Evolutionary conservation across 2,113 vertebrate genomes (phyloP).

Genomic region (Stegastes partitus): DNA sequence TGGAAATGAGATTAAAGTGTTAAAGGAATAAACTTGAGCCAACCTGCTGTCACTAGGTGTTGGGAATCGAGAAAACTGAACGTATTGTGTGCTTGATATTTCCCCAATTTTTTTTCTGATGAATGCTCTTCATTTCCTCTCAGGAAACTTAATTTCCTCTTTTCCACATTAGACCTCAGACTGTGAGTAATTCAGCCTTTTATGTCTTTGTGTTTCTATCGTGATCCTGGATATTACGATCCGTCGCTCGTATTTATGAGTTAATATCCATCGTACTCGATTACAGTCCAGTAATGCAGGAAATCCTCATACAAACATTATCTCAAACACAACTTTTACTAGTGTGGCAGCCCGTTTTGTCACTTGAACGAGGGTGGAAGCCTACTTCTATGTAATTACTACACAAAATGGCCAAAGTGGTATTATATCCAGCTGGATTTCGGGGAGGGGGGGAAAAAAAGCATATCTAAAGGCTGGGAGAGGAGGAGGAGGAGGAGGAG

Average conservation of each 20-base stretch:
- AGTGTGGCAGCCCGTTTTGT: slow-evolving; percentile 43
- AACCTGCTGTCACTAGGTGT: neutral
- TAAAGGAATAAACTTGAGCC: neutral
- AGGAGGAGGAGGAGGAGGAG: slow-evolving; percentile 27
- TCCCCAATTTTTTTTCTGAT: slow-evolving; percentile 19
- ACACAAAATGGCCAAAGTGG: slow-evolving; percentile 48
- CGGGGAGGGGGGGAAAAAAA: too few species aligned
- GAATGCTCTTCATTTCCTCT: slow-evolving; percentile 39
- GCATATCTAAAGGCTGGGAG: slow-evolving; percentile 51
- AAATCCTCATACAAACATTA: slow-evolving; percentile 70
- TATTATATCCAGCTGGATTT: slow-evolving; percentile 41
- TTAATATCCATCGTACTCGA: slow-evolving; percentile 40
- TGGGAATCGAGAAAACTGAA: slow-evolving; percentile 30
- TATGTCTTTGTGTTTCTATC: slow-evolving; percentile 14
- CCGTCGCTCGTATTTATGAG: slow-evolving; percentile 5
- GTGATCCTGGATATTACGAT: slow-evolving; percentile 4
- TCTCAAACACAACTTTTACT: slow-evolving; percentile 54
- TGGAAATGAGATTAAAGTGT: slow-evolving; percentile 15
- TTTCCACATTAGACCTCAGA: neutral
- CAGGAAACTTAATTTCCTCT: slow-evolving; percentile 37
- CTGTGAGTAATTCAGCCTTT: slow-evolving; percentile 10
- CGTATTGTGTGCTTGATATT: slow-evolving; percentile 18
- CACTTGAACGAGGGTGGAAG: slow-evolving; percentile 24
- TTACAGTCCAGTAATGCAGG: slow-evolving; percentile 58
- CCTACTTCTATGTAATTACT: slow-evolving; percentile 52